Evolutionary conservation across 2,113 vertebrate species (phyloP), one percentile per base, ranked within the genome.

Genomic region (Plecotus auritus): DNA sequence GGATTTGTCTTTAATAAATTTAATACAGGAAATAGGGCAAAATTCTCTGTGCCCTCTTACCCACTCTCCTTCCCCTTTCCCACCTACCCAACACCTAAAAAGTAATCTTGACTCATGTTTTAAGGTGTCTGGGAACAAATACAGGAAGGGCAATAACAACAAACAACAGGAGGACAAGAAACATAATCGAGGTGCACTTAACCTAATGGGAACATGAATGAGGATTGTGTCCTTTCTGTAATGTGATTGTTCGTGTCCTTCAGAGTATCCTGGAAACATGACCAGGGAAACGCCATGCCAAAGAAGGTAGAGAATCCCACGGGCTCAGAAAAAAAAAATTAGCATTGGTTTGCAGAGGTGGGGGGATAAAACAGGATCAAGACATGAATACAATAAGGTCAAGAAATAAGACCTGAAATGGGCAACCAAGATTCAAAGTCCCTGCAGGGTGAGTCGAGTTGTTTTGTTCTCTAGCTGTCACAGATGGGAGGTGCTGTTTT

Each of bases 101-200:
- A 93, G 85, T 80, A n/a, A 74, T 81, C 61, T 47, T 97, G 95
- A 95, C 93, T 96, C 93, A 92, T 97, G 70, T 74, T 86, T 47
- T 49, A 96, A 98, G 89, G 96, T 96, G 88, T 97, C 93, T 95
- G 94, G 45, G 66, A 97, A 98, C 95, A 97, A 98, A 97, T 37
- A 89, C 95, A 97, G 96, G 97, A 97, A 97, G 94, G 0, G 78
- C 20, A 74, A 96, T 84, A 93, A 87, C 95, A 86, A 67, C 92
- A 96, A 97, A 97, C 86, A 96, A 76, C 85, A 96, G 40, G 78
- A 87, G 80, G 77, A 81, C 30, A 49, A 96, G 92, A 86, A 96
- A 87, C 91, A 94, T 69, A 85, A 95, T 77, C 1, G 40, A 91
- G 88, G 89, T 61, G 42, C 94, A 76, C 49, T 94, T 89, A 85